These are phyloP conservation scores for Cardiocondyla obscurior DNA, from an alignment of 1,140 invertebrate genomes.

Conservation along the genomic window DNA sequence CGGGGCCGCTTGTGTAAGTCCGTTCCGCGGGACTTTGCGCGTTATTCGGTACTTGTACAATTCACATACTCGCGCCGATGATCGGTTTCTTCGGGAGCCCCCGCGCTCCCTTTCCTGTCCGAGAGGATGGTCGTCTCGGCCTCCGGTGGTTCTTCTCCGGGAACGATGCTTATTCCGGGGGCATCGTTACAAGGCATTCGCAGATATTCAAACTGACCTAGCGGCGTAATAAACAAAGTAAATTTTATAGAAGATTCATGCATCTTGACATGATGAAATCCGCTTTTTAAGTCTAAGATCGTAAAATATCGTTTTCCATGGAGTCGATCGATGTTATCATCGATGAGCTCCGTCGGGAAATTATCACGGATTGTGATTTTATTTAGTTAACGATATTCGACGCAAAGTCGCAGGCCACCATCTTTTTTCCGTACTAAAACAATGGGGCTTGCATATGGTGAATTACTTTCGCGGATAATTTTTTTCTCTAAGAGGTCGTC, in stretches of 20 bases:
- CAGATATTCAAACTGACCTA: not conserved
- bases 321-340: constrained; percentile 1
- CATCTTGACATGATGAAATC: constrained; percentile 2
- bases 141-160: too few species aligned
- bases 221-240: not conserved
- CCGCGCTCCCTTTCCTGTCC: too few species aligned
- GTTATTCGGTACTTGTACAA: too few species aligned
- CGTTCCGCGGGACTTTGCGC: too few species aligned
- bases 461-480: not conserved
- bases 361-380: constrained; percentile 21
- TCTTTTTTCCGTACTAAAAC: constrained; percentile 59
- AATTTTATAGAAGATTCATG: not conserved
- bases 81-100: too few species aligned
- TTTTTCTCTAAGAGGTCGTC: not conserved
- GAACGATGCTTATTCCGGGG: too few species aligned
- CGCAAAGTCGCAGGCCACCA: constrained; percentile 71
- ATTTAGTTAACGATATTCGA: constrained; percentile 75
- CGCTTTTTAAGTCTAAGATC: not conserved
- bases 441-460: constrained; percentile 10
- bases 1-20: too few species aligned
- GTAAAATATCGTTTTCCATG: not conserved
- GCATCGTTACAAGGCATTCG: too few species aligned
- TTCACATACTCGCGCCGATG: too few species aligned
- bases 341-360: constrained; percentile 7
- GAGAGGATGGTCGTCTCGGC: too few species aligned